These are phyloP conservation scores for Decapterus maruadsi DNA, from an alignment of 2,797 vertebrate genomes.

Conservation along the genomic window DNA sequence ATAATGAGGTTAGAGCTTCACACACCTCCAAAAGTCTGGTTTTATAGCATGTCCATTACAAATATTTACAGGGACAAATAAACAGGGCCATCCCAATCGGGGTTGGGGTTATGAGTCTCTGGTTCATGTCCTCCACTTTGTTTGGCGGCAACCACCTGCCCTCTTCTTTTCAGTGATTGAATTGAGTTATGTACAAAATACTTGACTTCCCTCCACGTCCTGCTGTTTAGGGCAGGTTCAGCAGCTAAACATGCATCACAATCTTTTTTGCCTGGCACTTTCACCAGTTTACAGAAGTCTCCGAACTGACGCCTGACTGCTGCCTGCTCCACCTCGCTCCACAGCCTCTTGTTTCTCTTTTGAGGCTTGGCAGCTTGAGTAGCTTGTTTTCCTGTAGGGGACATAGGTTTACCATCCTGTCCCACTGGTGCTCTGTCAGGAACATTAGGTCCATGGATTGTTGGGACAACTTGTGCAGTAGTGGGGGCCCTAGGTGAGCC, in stretches of 20 bases:
- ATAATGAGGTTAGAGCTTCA: constrained; percentile 29
- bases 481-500: constrained; percentile 37
- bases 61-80: constrained; percentile 80
- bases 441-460: constrained; percentile 54
- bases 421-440: constrained; percentile 36
- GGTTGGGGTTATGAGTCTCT: constrained; percentile 51
- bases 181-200: constrained; percentile 84
- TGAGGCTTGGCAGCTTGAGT: constrained; percentile 59
- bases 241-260: constrained; percentile 81
- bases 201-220: constrained; percentile 82
- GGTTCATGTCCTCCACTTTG: constrained; percentile 51
- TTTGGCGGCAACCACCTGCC: constrained; percentile 53
- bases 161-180: constrained; percentile 78
- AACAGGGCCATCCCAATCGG: constrained; percentile 80
- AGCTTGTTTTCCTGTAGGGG: constrained; percentile 25
- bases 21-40: constrained; percentile 11
- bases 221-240: constrained; percentile 76
- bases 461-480: constrained; percentile 75
- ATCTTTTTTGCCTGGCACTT: constrained; percentile 82
- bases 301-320: constrained; percentile 79
- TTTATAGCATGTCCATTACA: constrained; percentile 33
- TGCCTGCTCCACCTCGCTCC: constrained; percentile 79
- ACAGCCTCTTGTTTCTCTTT: constrained; percentile 79
- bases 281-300: constrained; percentile 76
- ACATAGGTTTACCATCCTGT: constrained; percentile 26